phyloP scores from a whole-genome alignment of 35 echinoderm and acorn worm species.

The Anneissia japonica region DNA sequence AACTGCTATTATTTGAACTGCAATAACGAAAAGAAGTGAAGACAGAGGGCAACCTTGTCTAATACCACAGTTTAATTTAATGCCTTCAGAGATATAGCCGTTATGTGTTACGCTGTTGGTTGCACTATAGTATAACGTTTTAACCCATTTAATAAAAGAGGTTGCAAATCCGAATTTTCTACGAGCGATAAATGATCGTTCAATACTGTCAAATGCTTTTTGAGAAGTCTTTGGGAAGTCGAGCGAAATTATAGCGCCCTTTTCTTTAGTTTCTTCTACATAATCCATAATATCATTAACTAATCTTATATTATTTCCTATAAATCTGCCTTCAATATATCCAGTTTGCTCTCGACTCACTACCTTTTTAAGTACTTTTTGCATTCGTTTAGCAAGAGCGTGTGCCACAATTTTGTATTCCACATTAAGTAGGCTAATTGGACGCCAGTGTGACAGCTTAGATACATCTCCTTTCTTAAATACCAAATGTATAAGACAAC shows the following conservation, averaged over 20 bases:
- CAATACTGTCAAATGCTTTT: slow-evolving; percentile 54
- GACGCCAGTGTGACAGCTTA: slow-evolving; percentile 24
- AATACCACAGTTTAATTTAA: slow-evolving; percentile 7
- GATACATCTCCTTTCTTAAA: slow-evolving; percentile 6
- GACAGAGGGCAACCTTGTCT: slow-evolving; percentile 39
- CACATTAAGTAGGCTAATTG: slow-evolving; percentile 20
- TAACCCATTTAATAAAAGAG: slow-evolving; percentile 41
- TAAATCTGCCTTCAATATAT: slow-evolving; percentile 44
- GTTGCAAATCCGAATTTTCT: slow-evolving; percentile 25
- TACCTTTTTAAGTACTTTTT: slow-evolving; percentile 16
- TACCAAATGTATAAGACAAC: neutral
- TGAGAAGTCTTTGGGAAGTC: too few species aligned
- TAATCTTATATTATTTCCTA: slow-evolving; percentile 35
- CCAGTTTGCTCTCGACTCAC: slow-evolving; percentile 46
- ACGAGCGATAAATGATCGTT: slow-evolving; percentile 24
- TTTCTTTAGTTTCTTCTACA: neutral
- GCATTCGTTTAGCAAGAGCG: slow-evolving; percentile 16
- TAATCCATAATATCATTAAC: slow-evolving; percentile 41
- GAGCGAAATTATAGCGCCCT: slow-evolving; percentile 16
- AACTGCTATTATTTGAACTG: slow-evolving; percentile 14
- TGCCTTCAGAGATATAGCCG: slow-evolving; percentile 7
- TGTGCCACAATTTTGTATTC: slow-evolving; percentile 44
- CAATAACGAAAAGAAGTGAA: slow-evolving; percentile 15
- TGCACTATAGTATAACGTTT: slow-evolving; percentile 4
- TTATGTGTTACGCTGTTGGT: slow-evolving; percentile 15